A percentile compares a stretch with the other conserved stretches of the same genome.
phyloP scores from a whole-genome alignment of 2,888 invertebrate genomes.

The Campoplex capitator region DNA sequence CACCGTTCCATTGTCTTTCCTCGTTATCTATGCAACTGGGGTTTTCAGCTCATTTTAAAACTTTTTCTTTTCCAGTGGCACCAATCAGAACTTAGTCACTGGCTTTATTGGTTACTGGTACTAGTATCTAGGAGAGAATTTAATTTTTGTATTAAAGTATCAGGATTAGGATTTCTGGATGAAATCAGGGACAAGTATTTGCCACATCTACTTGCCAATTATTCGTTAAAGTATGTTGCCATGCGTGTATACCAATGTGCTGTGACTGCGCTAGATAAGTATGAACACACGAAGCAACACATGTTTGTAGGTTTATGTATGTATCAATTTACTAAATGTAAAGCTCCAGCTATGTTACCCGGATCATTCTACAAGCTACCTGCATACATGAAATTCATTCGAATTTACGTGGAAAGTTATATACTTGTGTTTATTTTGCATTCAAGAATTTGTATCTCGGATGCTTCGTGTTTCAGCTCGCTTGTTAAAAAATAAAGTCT shows the following conservation, averaged over 20 bases:
- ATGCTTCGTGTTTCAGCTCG: constrained; percentile 1
- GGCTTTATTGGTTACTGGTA: too few species aligned
- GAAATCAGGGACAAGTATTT: not conserved
- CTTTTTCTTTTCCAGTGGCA: too few species aligned
- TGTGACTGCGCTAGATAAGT: not conserved
- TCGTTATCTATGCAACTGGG: too few species aligned
- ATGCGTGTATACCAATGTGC: not conserved
- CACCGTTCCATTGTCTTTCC: too few species aligned
- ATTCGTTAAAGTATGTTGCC: constrained; percentile 23
- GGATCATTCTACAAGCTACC: not conserved
- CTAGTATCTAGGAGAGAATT: not conserved
- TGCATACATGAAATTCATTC: constrained; percentile 4
- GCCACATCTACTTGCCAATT: not conserved
- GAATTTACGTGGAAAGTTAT: constrained; percentile 9
- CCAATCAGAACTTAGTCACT: too few species aligned
- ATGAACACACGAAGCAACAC: not conserved
- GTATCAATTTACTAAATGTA: constrained; percentile 2
- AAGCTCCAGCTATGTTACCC: not conserved
- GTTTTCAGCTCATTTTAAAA: too few species aligned
- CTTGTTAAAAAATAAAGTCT: constrained; percentile 6
- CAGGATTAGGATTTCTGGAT: not conserved
- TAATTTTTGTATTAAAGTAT: not conserved
- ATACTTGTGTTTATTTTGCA: not conserved
- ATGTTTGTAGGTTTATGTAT: not conserved
- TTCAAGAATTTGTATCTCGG: not conserved